These are phyloP conservation scores for Lytechinus pictus DNA, from an alignment of 35 echinoderm and acorn worm genomes.

Conservation along the genomic window DNA sequence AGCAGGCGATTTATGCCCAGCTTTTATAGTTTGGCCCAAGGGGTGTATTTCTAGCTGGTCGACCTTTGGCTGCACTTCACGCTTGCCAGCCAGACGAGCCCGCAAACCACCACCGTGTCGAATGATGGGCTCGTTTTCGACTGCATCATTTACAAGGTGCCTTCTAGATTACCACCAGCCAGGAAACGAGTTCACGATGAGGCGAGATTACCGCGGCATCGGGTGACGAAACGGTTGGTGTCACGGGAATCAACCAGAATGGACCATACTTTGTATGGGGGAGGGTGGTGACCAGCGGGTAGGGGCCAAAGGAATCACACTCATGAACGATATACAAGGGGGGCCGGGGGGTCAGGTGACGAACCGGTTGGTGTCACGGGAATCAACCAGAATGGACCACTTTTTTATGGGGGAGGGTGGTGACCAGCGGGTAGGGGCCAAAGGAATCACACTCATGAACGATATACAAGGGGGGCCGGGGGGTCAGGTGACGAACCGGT, in stretches of 20 bases:
- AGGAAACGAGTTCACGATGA: conserved; percentile 28
- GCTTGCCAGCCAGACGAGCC: conserved; percentile 31
- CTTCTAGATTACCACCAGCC: conserved; percentile 24
- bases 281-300: background rate
- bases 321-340: no score
- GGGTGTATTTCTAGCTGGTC: conserved; percentile 19
- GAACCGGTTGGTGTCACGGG: background rate
- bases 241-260: background rate
- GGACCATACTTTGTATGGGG: background rate
- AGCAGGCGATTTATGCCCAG: conserved; percentile 4
- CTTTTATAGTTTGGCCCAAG: conserved; percentile 36
- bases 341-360: background rate
- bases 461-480: background rate
- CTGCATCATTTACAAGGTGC: conserved; percentile 37
- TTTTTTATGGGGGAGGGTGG: background rate
- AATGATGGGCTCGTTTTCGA: conserved; percentile 45
- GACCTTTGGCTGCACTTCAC: conserved; percentile 43
- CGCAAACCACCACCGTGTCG: conserved; percentile 36
- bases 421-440: no score
- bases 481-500: background rate
- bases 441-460: no score
- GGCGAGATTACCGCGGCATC: conserved; percentile 34
- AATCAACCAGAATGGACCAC: background rate
- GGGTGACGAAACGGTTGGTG: conserved; percentile 2
- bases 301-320: no score